Evolutionary conservation across 2,888 invertebrate species (phyloP).

Genomic region (Drosophila lutescens): DNA sequence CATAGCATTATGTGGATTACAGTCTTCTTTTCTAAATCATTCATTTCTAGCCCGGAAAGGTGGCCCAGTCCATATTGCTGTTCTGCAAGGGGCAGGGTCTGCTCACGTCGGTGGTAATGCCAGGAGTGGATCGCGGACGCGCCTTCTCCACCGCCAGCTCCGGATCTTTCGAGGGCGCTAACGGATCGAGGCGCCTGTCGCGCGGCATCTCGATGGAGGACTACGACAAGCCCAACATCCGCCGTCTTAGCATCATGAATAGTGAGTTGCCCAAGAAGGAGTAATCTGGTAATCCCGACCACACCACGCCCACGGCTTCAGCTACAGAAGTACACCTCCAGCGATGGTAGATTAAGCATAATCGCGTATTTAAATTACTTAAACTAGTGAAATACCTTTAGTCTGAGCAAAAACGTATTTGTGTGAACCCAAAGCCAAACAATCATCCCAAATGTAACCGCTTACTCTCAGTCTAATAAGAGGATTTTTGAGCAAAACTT

Average conservation of each 20-base stretch:
- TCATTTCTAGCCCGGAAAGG: conserved; percentile 90
- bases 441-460: conserved; percentile 57
- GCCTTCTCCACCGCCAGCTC: conserved; percentile 86
- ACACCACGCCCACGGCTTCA: conserved; percentile 19
- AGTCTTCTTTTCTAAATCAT: neutral
- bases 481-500: conserved; percentile 56
- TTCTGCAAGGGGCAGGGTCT: conserved; percentile 95
- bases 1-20: too few relatives aligned
- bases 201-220: conserved; percentile 92
- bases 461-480: conserved; percentile 46
- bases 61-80: conserved; percentile 93
- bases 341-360: conserved; percentile 43
- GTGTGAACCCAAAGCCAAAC: conserved; percentile 60
- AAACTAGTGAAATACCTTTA: conserved; percentile 54
- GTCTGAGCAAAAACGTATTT: conserved; percentile 39
- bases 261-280: conserved; percentile 87
- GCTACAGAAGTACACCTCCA: conserved; percentile 36
- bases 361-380: conserved; percentile 60
- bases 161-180: conserved; percentile 85
- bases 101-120: conserved; percentile 92
- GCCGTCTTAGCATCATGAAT: conserved; percentile 88
- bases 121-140: conserved; percentile 90
- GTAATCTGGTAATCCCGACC: conserved; percentile 62
- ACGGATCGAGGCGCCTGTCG: conserved; percentile 85
- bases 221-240: conserved; percentile 91